Base-by-base conservation (phyloP, 2,888 invertebrate species). In the Sesia bembeciformis region DNA sequence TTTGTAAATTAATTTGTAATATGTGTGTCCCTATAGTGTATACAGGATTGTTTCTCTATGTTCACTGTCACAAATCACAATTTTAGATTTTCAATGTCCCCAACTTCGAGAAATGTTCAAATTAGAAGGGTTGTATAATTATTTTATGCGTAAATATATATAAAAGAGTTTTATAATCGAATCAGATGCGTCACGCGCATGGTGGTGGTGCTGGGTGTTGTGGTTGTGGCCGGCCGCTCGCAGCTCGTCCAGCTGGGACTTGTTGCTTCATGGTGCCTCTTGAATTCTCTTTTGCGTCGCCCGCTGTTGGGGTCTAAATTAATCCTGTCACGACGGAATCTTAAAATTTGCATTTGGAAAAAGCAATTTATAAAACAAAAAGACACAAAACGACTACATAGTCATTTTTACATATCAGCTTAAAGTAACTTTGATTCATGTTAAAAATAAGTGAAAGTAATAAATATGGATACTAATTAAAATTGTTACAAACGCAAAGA, bases 41-140 rank as follows among this genome's bases (percentile, higher is more conserved):
- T 82, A 78, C 64, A n/a, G n/a, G 68, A 81, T 80, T 79, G 79
- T 81, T 81, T 83, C 72, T 82, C 70, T 80, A 75, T 71, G 72
- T 81, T 80, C 78, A 85, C 78, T 78, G 86, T 88, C 88, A 88
- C 86, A 87, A 88, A 87, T 84, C 82, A 84, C 84, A 82, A 83
- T 76, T 71, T 78, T 81, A 82, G 82, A 84, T 84, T 84, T 84
- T 77, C 64, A 62, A 76, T 62, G 62, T 72, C 70, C 76, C 78
- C 65, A 23, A 63, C 76, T 78, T 70, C 66, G 65, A 65, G 63
- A 74, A 74, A 71, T 69, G 75, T 84, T 81, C 71, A 79, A 84
- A 81, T 80, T 79, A 73, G 68, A 75, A 70, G 66, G 76, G 76
- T 81, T 84, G 77, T 81, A 75, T 67, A 64, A 73, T 76, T 76